phyloP scores from a whole-genome alignment of 2,888 invertebrate species.

The Schizaphis graminum region DNA sequence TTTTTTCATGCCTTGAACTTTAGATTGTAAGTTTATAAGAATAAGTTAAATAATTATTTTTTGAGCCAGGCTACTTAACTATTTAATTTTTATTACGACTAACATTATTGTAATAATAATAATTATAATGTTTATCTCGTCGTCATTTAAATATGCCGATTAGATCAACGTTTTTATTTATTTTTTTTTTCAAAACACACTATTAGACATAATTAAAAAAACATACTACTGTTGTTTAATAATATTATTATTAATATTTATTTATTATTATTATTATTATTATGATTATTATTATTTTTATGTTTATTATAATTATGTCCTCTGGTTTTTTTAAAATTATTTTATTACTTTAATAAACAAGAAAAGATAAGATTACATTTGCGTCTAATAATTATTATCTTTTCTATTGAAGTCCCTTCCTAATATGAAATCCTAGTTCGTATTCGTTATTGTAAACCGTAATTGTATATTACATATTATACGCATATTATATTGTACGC shows the following conservation, averaged over 20 bases:
- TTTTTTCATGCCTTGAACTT: conserved; percentile 35
- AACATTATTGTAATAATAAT: conserved; percentile 45
- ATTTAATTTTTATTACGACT: conserved; percentile 39
- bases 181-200: conserved; percentile 37
- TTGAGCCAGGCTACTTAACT: conserved; percentile 50
- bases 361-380: conserved; percentile 51
- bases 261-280: conserved; percentile 44
- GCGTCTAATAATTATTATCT: conserved; percentile 25
- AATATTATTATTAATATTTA: conserved; percentile 52
- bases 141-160: conserved; percentile 36
- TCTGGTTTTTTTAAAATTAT: conserved; percentile 51
- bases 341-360: conserved; percentile 56
- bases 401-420: conserved; percentile 27
- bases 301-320: conserved; percentile 37
- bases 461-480: not conserved
- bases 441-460: not conserved
- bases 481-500: not conserved
- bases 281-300: conserved; percentile 26
- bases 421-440: not conserved
- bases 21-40: conserved; percentile 32
- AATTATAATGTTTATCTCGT: not conserved
- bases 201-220: conserved; percentile 58
- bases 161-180: conserved; percentile 11
- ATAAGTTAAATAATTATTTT: conserved; percentile 27
- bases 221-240: conserved; percentile 35